These are phyloP conservation scores for Arenicola marina DNA, from an alignment of 2,888 invertebrate genomes.

Conservation along the genomic window DNA sequence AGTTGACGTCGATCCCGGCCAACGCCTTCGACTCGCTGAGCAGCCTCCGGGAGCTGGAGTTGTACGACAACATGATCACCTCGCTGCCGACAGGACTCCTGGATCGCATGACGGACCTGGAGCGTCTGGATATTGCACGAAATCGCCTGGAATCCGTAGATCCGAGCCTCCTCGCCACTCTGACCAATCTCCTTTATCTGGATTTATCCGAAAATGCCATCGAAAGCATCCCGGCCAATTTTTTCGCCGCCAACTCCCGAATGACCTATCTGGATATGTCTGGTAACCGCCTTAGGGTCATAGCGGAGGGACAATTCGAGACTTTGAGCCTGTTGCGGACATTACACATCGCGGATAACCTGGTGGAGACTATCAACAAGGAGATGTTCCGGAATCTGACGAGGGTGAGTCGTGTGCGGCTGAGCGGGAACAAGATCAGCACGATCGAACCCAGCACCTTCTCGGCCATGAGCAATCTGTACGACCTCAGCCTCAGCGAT, in stretches of 20 bases:
- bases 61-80: slow-evolving; percentile 1
- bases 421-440: slow-evolving; percentile 6
- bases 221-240: neutral
- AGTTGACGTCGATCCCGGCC: neutral
- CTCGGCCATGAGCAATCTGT: neutral
- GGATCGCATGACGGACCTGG: neutral
- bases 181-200: neutral
- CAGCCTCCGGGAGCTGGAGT: neutral
- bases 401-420: neutral
- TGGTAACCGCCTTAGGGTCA: neutral
- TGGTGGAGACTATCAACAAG: neutral
- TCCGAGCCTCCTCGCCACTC: neutral
- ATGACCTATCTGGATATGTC: slow-evolving; percentile 13
- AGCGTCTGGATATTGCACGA: neutral
- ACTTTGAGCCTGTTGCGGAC: neutral
- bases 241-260: neutral
- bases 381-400: neutral
- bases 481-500: slow-evolving; percentile 1
- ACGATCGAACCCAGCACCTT: neutral
- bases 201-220: slow-evolving; percentile 7
- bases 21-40: slow-evolving; percentile 2
- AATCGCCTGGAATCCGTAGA: slow-evolving; percentile 3
- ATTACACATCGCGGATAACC: neutral
- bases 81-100: slow-evolving; percentile 2
- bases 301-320: neutral